Evolutionary conservation across 2,797 vertebrate genomes (phyloP).

Genomic region (Cuculus canorus): DNA sequence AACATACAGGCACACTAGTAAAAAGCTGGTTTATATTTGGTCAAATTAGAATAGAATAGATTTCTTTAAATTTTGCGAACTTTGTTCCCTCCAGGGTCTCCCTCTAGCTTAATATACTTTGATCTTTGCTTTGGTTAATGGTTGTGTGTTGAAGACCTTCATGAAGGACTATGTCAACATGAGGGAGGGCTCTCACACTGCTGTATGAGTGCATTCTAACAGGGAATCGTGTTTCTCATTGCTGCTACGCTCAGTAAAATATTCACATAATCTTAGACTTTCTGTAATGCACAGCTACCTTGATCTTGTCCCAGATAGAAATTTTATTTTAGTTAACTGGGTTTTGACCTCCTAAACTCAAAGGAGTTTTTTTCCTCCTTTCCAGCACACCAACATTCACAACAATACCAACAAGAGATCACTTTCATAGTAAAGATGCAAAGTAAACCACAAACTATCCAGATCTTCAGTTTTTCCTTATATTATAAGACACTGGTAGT

Average conservation of each 20-base stretch:
- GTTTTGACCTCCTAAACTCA: not conserved
- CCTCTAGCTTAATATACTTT: not conserved
- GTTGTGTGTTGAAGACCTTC: not conserved
- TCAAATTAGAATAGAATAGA: not conserved
- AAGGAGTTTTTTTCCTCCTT: not conserved
- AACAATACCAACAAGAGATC: not conserved
- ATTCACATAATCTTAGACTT: not conserved
- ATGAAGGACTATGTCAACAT: not conserved
- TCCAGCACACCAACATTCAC: not conserved
- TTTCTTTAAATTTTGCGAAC: not conserved
- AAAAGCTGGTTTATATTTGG: not conserved
- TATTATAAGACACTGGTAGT: not conserved
- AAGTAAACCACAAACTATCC: not conserved
- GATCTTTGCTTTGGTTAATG: not conserved
- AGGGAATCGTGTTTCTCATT: not conserved
- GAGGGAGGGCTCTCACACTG: not conserved
- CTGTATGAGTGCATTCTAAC: not conserved
- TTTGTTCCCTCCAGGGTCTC: not conserved
- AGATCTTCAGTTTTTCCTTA: not conserved
- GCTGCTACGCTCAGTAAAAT: not conserved
- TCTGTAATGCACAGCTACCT: not conserved
- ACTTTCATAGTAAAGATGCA: not conserved
- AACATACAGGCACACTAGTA: not conserved
- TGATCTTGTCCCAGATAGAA: not conserved
- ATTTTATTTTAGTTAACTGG: not conserved